Base-by-base conservation (phyloP, 2,797 vertebrate species). In the Columba guinea region DNA sequence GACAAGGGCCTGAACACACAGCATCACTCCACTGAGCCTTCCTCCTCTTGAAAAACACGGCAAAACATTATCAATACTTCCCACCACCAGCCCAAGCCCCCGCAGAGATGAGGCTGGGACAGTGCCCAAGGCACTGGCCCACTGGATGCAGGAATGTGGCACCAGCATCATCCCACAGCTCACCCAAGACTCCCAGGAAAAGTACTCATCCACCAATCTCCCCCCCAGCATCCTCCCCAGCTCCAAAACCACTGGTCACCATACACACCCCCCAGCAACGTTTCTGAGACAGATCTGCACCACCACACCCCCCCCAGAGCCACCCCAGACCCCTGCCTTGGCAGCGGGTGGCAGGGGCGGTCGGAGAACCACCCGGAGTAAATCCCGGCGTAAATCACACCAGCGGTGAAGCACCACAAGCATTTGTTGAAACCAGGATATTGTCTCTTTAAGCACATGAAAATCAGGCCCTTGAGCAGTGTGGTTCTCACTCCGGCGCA, bases 371-470 rank as follows among this genome's bases (percentile, higher is more conserved):
- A 19, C 44, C 44, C 44, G 39, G 69, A 52, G 51, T 52, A 52
- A 52, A 49, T 49, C 49, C 13, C 37, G 87, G 34, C 89, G 92
- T 69, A 79, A 89, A 94, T 76, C 94, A 65, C 95, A 86, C 74
- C 75, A 60, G 69, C 69, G 20, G 37, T 22, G 83, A 92, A 97
- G 96, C 95, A 95, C 74, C 34, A 90, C 84, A 67, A 94, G 96
- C 95, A 88, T 97, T 97, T 97, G 97, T 96, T 95, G 97, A 98
- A 98, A 97, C 97, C 98, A 97, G 98, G 98, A 98, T 98, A 98
- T 98, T 98, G 97, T 97, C 98, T 97, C 98, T 98, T 98, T 97
- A 98, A 98, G 98, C 98, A 98, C 97, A 98, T 98, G 98, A 98
- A 98, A 99, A 99, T 98, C 98, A 98, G 98, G 98, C 98, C 98